A percentile compares a stretch with the other conserved stretches of the same genome.
phyloP scores from a whole-genome alignment of 2,888 invertebrate species.

The Encarsia formosa region DNA sequence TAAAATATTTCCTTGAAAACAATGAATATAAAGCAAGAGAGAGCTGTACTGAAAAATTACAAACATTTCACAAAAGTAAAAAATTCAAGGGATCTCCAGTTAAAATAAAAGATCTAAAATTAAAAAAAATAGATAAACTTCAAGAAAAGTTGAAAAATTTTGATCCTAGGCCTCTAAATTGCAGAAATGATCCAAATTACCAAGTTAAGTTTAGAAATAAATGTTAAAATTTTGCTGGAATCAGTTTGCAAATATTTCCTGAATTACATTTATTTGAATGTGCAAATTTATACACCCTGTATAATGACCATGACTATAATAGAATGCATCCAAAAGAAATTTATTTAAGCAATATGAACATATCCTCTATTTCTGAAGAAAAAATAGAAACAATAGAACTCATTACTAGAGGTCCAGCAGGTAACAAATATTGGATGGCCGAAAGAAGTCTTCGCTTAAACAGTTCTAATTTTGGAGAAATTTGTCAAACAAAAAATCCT shows the following conservation, averaged over 20 bases:
- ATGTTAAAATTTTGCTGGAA: slow-evolving; percentile 3
- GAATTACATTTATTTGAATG: no score
- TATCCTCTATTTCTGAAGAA: neutral
- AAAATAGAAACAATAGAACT: neutral
- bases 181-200: no score
- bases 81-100: no score
- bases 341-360: neutral
- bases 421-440: neutral
- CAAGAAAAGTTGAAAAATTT: neutral
- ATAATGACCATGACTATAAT: no score
- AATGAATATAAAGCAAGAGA: slow-evolving; percentile 9
- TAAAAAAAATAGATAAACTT: no score
- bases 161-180: slow-evolving; percentile 6
- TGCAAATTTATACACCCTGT: no score
- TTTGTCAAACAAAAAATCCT: neutral
- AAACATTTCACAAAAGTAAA: no score
- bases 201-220: slow-evolving; percentile 2
- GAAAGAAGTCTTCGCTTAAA: neutral
- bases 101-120: no score
- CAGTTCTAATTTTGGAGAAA: neutral
- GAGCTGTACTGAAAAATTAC: no score
- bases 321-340: neutral
- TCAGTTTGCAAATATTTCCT: neutral
- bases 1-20: slow-evolving; percentile 16
- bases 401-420: neutral